A percentile compares a stretch with the other conserved stretches of the same genome.
Conservation (phyloP, 2,888 invertebrate species). For the Noctua comes region DNA sequence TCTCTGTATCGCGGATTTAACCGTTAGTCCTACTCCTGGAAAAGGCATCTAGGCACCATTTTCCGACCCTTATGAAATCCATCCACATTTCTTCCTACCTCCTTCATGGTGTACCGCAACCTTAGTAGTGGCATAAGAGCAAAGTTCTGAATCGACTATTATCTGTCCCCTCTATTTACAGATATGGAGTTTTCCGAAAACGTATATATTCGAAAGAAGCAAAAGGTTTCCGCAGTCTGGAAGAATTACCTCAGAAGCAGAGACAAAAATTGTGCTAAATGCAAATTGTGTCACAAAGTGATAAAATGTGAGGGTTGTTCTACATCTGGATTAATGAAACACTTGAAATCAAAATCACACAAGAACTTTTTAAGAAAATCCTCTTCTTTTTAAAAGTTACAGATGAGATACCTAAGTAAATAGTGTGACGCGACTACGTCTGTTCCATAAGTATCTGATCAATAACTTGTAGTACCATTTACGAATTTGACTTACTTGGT, state of each 20-base stretch:
- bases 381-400: background rate
- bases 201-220: background rate
- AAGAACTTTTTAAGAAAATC: background rate
- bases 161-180: background rate
- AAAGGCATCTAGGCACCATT: background rate
- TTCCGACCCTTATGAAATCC: background rate
- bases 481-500: no score
- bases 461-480: background rate
- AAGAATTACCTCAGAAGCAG: slow-evolving; percentile 22
- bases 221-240: slow-evolving; percentile 19
- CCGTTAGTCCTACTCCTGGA: background rate
- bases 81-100: background rate
- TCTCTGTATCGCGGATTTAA: background rate
- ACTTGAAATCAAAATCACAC: slow-evolving; percentile 18
- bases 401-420: background rate
- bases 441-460: no score
- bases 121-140: background rate
- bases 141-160: background rate
- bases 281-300: slow-evolving; percentile 25
- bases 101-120: background rate
- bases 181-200: background rate
- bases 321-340: background rate
- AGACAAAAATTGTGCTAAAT: slow-evolving; percentile 14
- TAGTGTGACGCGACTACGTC: no score
- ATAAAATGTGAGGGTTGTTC: slow-evolving; percentile 4